These are phyloP conservation scores for Caenorhabditis macrosperma DNA, from an alignment of 2,888 invertebrate genomes.

Conservation along the genomic window DNA sequence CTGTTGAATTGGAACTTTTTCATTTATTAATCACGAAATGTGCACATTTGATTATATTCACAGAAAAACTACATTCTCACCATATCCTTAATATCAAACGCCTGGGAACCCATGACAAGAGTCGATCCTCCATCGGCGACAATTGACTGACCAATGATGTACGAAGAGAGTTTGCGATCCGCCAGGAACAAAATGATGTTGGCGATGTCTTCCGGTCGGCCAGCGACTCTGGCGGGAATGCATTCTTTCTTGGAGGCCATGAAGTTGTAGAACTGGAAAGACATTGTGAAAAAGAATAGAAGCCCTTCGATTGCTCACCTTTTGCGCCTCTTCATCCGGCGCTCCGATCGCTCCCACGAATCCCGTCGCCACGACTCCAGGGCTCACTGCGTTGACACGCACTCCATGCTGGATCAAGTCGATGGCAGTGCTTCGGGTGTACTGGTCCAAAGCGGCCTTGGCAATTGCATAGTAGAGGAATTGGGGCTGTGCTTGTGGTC, in stretches of 20 bases:
- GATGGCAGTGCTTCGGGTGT: constrained; percentile 39
- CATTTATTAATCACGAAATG: too few species aligned
- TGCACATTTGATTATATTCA: too few species aligned
- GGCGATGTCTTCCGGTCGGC: constrained; percentile 53
- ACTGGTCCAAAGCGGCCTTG: constrained; percentile 53
- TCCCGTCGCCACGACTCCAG: constrained; percentile 54
- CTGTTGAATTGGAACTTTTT: too few species aligned
- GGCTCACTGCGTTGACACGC: constrained; percentile 49
- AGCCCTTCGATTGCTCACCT: too few species aligned
- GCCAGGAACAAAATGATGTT: constrained; percentile 57
- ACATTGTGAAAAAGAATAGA: too few species aligned
- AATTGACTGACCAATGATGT: constrained; percentile 61
- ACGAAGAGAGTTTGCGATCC: constrained; percentile 44
- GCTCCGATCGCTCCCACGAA: constrained; percentile 49
- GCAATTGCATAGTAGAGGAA: constrained; percentile 38
- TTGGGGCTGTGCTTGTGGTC: too few species aligned
- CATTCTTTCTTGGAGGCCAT: constrained; percentile 34
- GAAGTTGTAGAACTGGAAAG: constrained; percentile 33
- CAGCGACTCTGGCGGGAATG: constrained; percentile 32
- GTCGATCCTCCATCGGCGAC: constrained; percentile 61
- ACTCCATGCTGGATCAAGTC: constrained; percentile 35
- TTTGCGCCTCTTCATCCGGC: constrained; percentile 1
- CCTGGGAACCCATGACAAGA: too few species aligned
- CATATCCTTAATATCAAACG: too few species aligned
- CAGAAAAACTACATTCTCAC: too few species aligned